A percentile compares a stretch with the other conserved stretches of the same genome.
Evolutionary conservation across 1,140 invertebrate genomes (phyloP).

Genomic region (Drosophila orosa): DNA sequence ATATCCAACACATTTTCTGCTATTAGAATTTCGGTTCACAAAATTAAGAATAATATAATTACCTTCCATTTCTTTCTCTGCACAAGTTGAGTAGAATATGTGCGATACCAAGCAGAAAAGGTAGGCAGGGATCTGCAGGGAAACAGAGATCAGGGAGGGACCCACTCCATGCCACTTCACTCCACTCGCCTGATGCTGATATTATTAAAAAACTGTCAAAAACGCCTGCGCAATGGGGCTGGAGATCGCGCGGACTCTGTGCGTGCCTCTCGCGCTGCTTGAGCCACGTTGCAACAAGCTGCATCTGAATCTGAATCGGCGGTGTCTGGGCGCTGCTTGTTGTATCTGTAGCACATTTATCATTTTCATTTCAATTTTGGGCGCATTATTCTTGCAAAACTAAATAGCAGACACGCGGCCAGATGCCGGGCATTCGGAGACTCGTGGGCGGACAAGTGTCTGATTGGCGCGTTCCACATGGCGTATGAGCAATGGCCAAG

Average conservation of each 20-base stretch:
- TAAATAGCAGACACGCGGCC: conserved; percentile 56
- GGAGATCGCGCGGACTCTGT: conserved; percentile 52
- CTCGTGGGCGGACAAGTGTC: conserved; percentile 75
- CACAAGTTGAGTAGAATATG: conserved; percentile 21
- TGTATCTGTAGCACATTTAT: conserved; percentile 80
- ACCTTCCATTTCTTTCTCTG: conserved; percentile 18
- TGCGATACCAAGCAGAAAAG: conserved; percentile 54
- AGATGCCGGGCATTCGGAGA: conserved; percentile 14
- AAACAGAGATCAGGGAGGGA: conserved; percentile 9
- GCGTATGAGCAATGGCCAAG: conserved; percentile 70
- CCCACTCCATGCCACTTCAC: conserved; percentile 22
- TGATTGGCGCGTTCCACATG: conserved; percentile 78
- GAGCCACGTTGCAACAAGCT: conserved; percentile 10
- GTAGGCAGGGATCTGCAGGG: conserved; percentile 64
- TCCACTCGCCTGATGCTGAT: conserved; percentile 57
- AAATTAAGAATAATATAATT: too few species aligned
- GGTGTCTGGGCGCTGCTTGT: conserved; percentile 32
- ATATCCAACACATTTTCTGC: background rate
- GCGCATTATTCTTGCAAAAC: conserved; percentile 75
- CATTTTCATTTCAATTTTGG: conserved; percentile 81
- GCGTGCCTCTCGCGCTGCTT: conserved; percentile 38
- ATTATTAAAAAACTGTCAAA: conserved; percentile 83
- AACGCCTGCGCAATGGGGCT: conserved; percentile 74
- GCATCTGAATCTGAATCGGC: conserved; percentile 9
- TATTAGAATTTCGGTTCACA: background rate